These are phyloP conservation scores for Neomorphus geoffroyi DNA, from an alignment of 2,797 vertebrate genomes.

Conservation along the genomic window DNA sequence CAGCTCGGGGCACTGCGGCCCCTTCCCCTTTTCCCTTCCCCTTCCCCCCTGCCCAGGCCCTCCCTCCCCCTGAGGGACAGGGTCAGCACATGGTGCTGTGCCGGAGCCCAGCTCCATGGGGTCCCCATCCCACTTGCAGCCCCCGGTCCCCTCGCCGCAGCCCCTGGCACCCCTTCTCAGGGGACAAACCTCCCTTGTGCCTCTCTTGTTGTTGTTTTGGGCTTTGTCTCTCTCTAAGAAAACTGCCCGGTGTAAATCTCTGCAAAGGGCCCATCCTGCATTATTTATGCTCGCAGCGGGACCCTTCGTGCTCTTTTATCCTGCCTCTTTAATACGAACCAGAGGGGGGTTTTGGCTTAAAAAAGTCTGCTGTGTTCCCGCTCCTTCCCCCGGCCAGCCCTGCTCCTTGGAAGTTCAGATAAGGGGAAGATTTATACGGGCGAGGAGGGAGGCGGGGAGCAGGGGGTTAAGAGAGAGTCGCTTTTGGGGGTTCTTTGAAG, in stretches of 20 bases:
- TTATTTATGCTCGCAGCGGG: constrained; percentile 54
- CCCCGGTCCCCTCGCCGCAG: background rate
- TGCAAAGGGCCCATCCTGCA: background rate
- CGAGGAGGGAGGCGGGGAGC: background rate
- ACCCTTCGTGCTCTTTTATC: constrained; percentile 46
- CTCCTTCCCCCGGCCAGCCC: background rate
- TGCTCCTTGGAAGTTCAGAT: constrained; percentile 47
- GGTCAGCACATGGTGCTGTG: background rate
- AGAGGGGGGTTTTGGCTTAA: constrained; percentile 41
- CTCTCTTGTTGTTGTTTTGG: background rate
- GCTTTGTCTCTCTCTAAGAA: background rate
- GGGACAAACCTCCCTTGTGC: background rate
- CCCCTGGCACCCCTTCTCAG: fast-evolving
- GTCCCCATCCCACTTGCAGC: background rate
- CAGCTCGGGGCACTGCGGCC: fast-evolving
- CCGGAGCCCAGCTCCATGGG: background rate
- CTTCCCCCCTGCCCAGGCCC: background rate
- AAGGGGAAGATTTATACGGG: constrained; percentile 64
- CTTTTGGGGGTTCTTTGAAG: constrained; percentile 68
- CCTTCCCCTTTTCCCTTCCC: background rate
- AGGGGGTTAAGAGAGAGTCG: constrained; percentile 33
- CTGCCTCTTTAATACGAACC: constrained; percentile 60
- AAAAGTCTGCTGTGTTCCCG: background rate
- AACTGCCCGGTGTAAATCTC: constrained; percentile 9
- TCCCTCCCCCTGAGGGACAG: fast-evolving